Evolutionary conservation across 2,888 invertebrate species (phyloP).

Genomic region (Xestia ashworthii): DNA sequence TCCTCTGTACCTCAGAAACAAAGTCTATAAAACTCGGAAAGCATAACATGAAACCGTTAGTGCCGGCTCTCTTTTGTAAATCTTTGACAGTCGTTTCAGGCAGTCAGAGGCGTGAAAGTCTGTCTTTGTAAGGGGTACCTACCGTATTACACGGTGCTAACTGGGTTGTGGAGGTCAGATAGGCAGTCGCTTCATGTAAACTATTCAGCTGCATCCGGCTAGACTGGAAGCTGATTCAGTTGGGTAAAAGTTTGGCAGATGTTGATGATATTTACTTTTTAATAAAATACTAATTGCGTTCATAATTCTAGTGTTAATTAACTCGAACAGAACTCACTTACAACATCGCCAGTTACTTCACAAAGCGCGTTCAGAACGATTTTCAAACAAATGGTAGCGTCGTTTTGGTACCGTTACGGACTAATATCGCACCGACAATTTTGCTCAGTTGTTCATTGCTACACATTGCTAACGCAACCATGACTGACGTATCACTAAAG

Average conservation of each 20-base stretch:
- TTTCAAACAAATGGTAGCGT: conserved; percentile 28
- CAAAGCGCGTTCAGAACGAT: conserved; percentile 13
- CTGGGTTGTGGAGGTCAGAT: neutral
- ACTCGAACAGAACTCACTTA: conserved; percentile 4
- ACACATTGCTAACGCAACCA: conserved; percentile 3
- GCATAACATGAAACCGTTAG: neutral
- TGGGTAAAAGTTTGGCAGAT: neutral
- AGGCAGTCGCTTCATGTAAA: neutral
- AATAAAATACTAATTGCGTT: neutral
- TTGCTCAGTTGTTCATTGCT: conserved; percentile 17
- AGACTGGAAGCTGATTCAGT: neutral
- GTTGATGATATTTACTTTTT: neutral
- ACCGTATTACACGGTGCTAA: neutral
- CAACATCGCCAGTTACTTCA: neutral
- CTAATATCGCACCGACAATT: conserved; percentile 20
- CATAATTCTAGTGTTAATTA: neutral
- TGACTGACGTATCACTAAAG: conserved; percentile 32
- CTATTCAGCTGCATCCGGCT: neutral
- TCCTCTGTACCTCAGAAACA: neutral
- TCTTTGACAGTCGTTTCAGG: neutral
- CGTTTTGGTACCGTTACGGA: conserved; percentile 26
- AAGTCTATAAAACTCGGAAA: neutral
- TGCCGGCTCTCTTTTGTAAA: neutral
- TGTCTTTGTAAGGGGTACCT: neutral
- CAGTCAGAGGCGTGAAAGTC: neutral